Conservation (phyloP, 2,113 vertebrate genomes). For the Otocyon megalotis region DNA sequence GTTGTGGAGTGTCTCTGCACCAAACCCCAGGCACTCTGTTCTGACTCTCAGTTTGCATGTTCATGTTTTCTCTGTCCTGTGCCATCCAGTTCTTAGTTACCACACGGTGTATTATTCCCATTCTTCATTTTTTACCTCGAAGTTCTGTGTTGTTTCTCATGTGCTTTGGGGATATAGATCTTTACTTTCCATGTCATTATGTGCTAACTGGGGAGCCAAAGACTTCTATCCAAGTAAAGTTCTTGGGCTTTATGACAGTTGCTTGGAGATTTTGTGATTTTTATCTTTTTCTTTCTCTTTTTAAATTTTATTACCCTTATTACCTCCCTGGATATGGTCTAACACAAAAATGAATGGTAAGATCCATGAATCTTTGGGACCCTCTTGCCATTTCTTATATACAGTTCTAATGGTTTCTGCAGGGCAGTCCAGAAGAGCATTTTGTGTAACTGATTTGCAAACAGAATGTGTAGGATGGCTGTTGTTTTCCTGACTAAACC, state of each 20-base stretch:
- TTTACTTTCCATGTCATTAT: neutral
- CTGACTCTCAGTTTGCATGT: neutral
- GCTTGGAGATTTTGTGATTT: neutral
- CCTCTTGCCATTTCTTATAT: neutral
- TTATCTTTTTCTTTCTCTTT: neutral
- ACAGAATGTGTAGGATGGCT: neutral
- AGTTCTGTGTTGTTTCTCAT: neutral
- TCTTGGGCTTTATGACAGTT: neutral
- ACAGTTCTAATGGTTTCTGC: neutral
- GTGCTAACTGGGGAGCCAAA: neutral
- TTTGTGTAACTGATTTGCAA: neutral
- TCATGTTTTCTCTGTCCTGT: neutral
- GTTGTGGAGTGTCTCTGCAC: neutral
- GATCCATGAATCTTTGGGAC: neutral
- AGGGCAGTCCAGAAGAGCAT: neutral
- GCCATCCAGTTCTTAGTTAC: neutral
- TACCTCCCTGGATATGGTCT: neutral
- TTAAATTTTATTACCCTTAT: neutral
- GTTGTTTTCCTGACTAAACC: neutral
- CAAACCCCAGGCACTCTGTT: neutral
- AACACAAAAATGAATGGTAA: neutral
- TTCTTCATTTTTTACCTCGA: neutral
- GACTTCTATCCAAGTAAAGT: neutral
- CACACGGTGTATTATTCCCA: neutral
- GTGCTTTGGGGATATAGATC: neutral